Base-by-base conservation (phyloP, 1,140 invertebrate genomes). In the Drosophila burlai region DNA sequence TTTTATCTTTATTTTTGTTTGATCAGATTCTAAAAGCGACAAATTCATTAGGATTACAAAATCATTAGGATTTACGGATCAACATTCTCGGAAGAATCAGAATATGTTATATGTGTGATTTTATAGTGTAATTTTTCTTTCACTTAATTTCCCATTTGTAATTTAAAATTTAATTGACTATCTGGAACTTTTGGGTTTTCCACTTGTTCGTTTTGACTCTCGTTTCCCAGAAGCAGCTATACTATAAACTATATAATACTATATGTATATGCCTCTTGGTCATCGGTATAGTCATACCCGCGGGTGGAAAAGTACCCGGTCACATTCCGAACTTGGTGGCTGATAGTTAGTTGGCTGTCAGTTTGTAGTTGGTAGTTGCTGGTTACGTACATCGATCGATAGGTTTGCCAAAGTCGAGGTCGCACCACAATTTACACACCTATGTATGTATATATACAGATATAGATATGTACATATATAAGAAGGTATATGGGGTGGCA, bases 361-460 rank as follows among this genome's bases (percentile, higher is more conserved):
- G 52, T 55, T 29, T 26, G 54, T 26, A 24, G 54, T 59, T 26
- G 26, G 34, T 34, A n/a, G 38, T 66, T 47, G 58, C 15, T 66
- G 59, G 64, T 67, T 65, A 64, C 66, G 66, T 26, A 47, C 40
- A 46, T 61, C 55, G 76, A 91, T 83, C 72, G 81, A 82, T 91
- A 79, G 68, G 75, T 72, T 80, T 55, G 63, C 65, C 74, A 86
- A 86, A 83, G 83, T 87, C 77, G 80, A 77, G 79, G 86, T 77
- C 80, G 69, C 45, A 76, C 50, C 34, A 58, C 65, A 75, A 45
- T 3, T 10, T 38, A 43, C 42, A n/a, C 34, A 43, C 5, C 1
- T 31, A 31, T 31, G 9, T 31, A 31, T 31, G 7, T 10, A 15
- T 11, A 54, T 15, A 58, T 26, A 67, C 13, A 38, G 34, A 49